These are phyloP conservation scores for Ochlodes sylvanus DNA, from an alignment of 2,888 invertebrate genomes.

Conservation along the genomic window DNA sequence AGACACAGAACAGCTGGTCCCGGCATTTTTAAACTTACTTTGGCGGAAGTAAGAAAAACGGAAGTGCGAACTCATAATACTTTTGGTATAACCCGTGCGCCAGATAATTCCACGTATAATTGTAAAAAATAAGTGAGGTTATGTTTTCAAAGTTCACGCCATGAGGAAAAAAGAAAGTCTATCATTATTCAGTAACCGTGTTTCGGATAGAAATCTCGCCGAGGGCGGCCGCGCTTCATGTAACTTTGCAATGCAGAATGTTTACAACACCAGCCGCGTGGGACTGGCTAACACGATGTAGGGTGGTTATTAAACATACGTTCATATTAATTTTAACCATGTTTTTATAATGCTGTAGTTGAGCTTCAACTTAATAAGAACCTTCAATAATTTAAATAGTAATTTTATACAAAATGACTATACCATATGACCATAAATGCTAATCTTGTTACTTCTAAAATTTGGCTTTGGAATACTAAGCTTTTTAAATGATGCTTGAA, in stretches of 20 bases:
- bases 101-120: neutral
- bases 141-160: slow-evolving; percentile 24
- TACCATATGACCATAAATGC: too few relatives aligned
- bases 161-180: slow-evolving; percentile 42
- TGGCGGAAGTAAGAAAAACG: slow-evolving; percentile 28
- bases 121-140: slow-evolving; percentile 15
- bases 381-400: too few relatives aligned
- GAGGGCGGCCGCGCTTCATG: slow-evolving; percentile 38
- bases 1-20: slow-evolving; percentile 65
- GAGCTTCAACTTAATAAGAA: too few relatives aligned
- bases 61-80: slow-evolving; percentile 26
- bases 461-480: too few relatives aligned
- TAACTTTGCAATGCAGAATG: slow-evolving; percentile 45
- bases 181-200: slow-evolving; percentile 47
- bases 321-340: too few relatives aligned
- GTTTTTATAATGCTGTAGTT: too few relatives aligned
- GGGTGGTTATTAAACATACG: too few relatives aligned
- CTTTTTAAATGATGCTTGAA: too few relatives aligned
- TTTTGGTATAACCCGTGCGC: neutral
- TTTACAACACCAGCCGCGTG: neutral
- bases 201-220: slow-evolving; percentile 58
- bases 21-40: slow-evolving; percentile 44
- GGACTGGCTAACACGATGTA: too few relatives aligned
- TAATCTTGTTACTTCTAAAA: too few relatives aligned
- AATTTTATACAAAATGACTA: too few relatives aligned